Evolutionary conservation across 2,113 vertebrate genomes (phyloP), one percentile per base, ranked within the genome.

Genomic region (Prunella fulvescens): DNA sequence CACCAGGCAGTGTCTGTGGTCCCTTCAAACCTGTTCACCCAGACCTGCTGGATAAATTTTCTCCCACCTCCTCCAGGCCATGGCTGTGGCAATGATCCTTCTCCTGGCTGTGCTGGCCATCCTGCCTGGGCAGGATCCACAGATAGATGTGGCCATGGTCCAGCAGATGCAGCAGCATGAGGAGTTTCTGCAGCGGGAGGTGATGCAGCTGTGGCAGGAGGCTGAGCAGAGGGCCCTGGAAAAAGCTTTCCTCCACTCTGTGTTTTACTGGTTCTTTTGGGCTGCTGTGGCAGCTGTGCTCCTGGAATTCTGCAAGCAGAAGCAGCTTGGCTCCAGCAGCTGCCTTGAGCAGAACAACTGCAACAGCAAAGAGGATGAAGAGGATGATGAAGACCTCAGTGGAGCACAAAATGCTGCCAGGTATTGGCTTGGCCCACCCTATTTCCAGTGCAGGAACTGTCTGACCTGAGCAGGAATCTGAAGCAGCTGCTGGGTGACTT

Each of bases 71-170:
- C 25, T 48, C 7, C 45, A 86, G 64, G 33, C 64, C 54, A n/a
- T 29, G 54, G 15, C 13, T 37, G 4, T 1, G 5, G 2, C 28
- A 61, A 8, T 24, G 19, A 26, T 54, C 1, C 0, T 16, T 77
- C 39, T 86, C 11, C 2, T 78, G 72, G 33, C 50, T 45, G 6
- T 64, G 50, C 57, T 84, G 88, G 31, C 48, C 23, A 1, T 29
- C 15, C 72, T 64, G 42, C 12, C 11, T 0, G 2, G 11, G 12
- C 31, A 6, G 7, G 1, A 17, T 8, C 18, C 9, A 4, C 35
- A 48, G 28, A 2, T 3, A 0, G 2, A 45, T 3, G 1, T 5
- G 23, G 57, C 20, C 24, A 1, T 1, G 1, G 13, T 1, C 8
- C 22, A 37, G 56, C 0, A 0, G 35, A 44, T 28, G 31, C 8